Evolutionary conservation across 1,140 invertebrate species (phyloP).

Genomic region (Polypedilum pembai): DNA sequence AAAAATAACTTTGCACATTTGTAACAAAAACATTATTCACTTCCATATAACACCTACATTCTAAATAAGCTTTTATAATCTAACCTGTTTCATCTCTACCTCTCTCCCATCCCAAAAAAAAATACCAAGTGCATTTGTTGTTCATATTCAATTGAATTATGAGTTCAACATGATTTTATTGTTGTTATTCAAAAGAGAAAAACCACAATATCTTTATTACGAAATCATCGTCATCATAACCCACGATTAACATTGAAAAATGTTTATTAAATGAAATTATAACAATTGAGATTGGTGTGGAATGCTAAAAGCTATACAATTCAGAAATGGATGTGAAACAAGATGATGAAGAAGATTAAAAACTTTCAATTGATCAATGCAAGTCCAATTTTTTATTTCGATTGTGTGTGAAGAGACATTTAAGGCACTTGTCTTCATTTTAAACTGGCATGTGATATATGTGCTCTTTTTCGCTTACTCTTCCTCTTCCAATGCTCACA

Average conservation of each 20-base stretch:
- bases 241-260: slow-evolving; percentile 6
- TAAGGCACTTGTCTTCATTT: slow-evolving; percentile 11
- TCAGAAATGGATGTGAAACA: not conserved
- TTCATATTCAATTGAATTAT: not conserved
- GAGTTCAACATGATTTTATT: not conserved
- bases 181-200: not conserved
- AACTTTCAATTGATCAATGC: not conserved
- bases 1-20: too few species aligned
- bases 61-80: not conserved
- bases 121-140: not conserved
- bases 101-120: not conserved
- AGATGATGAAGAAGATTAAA: not conserved
- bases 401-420: slow-evolving; percentile 1
- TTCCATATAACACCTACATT: too few species aligned
- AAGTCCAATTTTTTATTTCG: not conserved
- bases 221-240: slow-evolving; percentile 11
- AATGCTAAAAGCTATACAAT: not conserved
- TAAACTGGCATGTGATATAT: not conserved
- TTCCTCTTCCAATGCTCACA: not conserved
- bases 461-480: not conserved
- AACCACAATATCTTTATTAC: not conserved
- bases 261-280: not conserved
- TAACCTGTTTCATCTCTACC: not conserved
- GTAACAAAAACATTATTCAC: too few species aligned
- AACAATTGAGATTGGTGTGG: not conserved